Evolutionary conservation across 1,140 invertebrate genomes (phyloP).

Genomic region (Oscheius sp.): DNA sequence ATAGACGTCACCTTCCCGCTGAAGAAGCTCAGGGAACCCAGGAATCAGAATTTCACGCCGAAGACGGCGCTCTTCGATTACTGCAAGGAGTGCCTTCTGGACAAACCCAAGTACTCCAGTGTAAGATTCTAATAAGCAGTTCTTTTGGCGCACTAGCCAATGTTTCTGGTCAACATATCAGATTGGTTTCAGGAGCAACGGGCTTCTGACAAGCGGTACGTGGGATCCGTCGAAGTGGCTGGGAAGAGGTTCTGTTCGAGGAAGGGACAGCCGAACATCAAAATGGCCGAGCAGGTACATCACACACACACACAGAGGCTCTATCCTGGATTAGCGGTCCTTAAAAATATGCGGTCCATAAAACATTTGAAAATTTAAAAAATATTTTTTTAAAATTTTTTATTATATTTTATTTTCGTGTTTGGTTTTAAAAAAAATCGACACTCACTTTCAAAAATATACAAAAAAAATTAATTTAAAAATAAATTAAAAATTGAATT

Average conservation of each 20-base stretch:
- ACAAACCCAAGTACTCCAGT: constrained; percentile 18
- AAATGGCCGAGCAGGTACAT: constrained; percentile 58
- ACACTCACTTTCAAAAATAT: too few relatives aligned
- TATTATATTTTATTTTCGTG: too few relatives aligned
- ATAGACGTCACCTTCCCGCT: constrained; percentile 47
- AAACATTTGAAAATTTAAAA: too few relatives aligned
- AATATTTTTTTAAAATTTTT: too few relatives aligned
- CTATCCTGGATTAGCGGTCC: too few relatives aligned
- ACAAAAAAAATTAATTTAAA: too few relatives aligned
- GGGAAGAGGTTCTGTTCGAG: constrained; percentile 46
- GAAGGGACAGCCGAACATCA: constrained; percentile 54
- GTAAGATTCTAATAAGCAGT: not conserved
- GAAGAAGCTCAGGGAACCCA: constrained; percentile 1
- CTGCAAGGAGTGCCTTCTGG: constrained; percentile 9
- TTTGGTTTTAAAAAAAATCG: too few relatives aligned
- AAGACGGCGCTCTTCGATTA: constrained; percentile 23
- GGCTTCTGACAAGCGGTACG: constrained; percentile 37
- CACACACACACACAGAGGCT: too few relatives aligned
- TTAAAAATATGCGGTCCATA: too few relatives aligned
- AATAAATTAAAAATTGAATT: not conserved
- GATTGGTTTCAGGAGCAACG: constrained; percentile 17
- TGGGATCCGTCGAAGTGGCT: constrained; percentile 24
- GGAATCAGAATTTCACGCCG: constrained; percentile 16
- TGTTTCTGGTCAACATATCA: constrained; percentile 7
- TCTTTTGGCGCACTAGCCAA: too few relatives aligned